A percentile compares a stretch with the other conserved stretches of the same genome.
phyloP scores from a whole-genome alignment of 2,888 invertebrate genomes.

The Trichacis sp. region DNA sequence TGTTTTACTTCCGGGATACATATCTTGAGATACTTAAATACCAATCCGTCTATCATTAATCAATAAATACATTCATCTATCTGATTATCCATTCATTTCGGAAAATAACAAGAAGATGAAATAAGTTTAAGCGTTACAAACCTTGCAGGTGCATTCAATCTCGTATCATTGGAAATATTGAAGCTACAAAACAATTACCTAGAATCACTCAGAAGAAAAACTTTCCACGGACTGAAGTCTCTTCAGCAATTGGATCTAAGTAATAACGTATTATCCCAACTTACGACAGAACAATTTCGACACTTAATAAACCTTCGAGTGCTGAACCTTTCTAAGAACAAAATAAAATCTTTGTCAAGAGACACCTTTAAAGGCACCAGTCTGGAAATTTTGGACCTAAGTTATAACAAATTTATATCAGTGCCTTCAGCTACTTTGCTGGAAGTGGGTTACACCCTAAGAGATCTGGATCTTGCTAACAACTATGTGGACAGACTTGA shows the following conservation, averaged over 20 bases:
- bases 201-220: slow-evolving; percentile 78
- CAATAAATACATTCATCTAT: too few relatives aligned
- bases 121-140: too few relatives aligned
- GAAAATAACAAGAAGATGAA: background rate
- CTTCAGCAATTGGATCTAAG: slow-evolving; percentile 85
- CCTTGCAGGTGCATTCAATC: slow-evolving; percentile 77
- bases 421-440: slow-evolving; percentile 83
- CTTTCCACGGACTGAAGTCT: slow-evolving; percentile 81
- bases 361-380: slow-evolving; percentile 85
- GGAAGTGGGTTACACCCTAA: slow-evolving; percentile 83
- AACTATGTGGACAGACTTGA: slow-evolving; percentile 89
- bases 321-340: slow-evolving; percentile 80
- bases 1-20: too few relatives aligned
- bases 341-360: slow-evolving; percentile 79
- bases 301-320: slow-evolving; percentile 81
- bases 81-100: too few relatives aligned
- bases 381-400: slow-evolving; percentile 84
- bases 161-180: slow-evolving; percentile 75
- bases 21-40: too few relatives aligned
- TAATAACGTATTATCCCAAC: slow-evolving; percentile 79
- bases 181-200: slow-evolving; percentile 82
- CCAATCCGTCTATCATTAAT: too few relatives aligned
- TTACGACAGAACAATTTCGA: slow-evolving; percentile 85
- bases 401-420: slow-evolving; percentile 82
- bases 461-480: slow-evolving; percentile 81